Percentiles rank a stretch among this genome's conserved stretches.
phyloP scores from a whole-genome alignment of 53 echinoderm and acorn worm species.

The Patiria pectinifera region DNA sequence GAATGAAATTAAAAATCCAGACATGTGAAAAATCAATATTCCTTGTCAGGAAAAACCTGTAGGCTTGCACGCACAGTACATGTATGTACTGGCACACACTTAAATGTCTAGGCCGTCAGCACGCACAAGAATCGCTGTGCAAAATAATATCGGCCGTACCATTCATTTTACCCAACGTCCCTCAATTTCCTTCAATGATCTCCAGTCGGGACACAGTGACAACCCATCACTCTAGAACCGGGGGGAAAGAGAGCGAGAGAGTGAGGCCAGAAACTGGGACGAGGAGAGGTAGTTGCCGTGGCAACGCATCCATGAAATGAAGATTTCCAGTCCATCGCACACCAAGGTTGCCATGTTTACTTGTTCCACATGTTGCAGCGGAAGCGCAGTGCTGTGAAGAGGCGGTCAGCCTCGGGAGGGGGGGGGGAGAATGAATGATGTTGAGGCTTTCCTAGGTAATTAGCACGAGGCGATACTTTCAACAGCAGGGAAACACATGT shows the following conservation, averaged over 20 bases:
- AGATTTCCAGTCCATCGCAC: conserved; percentile 36
- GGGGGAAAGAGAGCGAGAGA: not conserved
- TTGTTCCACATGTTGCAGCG: not conserved
- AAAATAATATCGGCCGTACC: not conserved
- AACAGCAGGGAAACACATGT: not conserved
- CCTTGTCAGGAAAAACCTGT: not conserved
- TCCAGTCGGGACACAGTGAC: not conserved
- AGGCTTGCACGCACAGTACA: not conserved
- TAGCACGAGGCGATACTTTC: not conserved
- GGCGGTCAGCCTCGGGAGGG: not conserved
- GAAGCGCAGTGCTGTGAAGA: not conserved
- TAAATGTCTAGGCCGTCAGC: not conserved
- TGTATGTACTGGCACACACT: not conserved
- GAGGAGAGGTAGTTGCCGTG: conserved; percentile 19
- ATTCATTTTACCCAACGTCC: not conserved
- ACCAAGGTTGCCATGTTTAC: conserved; percentile 56
- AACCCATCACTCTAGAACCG: not conserved
- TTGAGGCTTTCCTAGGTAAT: conserved; percentile 13
- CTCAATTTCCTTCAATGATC: not conserved
- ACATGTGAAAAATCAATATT: not conserved
- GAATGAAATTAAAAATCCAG: not conserved
- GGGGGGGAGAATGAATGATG: not conserved
- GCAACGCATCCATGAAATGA: conserved; percentile 42
- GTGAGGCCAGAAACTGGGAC: conserved; percentile 2
- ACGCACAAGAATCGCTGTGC: not conserved